Evolutionary conservation across 2,113 vertebrate genomes (phyloP), one percentile per base, ranked within the genome.

Genomic region (Cyprinodon brontotheroides): DNA sequence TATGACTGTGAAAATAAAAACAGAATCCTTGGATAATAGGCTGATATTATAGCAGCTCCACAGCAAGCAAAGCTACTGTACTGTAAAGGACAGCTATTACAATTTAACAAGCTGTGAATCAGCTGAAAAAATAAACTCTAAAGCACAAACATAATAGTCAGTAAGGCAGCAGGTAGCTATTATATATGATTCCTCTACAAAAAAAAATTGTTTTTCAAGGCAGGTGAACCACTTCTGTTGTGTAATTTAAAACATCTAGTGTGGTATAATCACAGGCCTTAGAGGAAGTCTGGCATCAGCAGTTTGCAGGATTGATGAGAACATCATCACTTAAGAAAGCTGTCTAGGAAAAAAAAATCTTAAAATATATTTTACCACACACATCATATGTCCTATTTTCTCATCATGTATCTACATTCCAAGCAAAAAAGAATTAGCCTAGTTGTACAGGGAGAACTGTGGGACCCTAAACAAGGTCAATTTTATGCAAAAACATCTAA

Each of bases 71-170:
- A 8, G 43, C 41, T 47, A 66, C 41, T 36, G n/a, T 43, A 77
- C 77, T 65, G 72, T 70, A 53, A 79, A 72, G 29, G 50, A 75
- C 45, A 53, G 74, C 41, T 22, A 84, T 80, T 70, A 71, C 29
- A 79, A 65, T 88, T 78, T 86, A 89, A 87, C 82, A 92, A 82
- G 80, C 75, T 70, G 64, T 67, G 78, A 86, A 85, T 68, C 57
- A 77, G 81, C 48, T 82, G 72, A 69, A 82, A 85, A 79, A 63
- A 29, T 29, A 29, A 70, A 83, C 63, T 78, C 57, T 68, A 76
- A 61, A 76, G 66, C 68, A 69, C 10, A 67, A 71, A 66, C 61
- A 38, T 75, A 79, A 79, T 62, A n/a, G 65, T 11, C 72, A 20
- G 65, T 78, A 48, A 72, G 77, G 70, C 59, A 65, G 67, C 81